Evolutionary conservation across 2,797 vertebrate species (phyloP), one percentile per base, ranked within the genome.

Genomic region (Spatula clypeata): DNA sequence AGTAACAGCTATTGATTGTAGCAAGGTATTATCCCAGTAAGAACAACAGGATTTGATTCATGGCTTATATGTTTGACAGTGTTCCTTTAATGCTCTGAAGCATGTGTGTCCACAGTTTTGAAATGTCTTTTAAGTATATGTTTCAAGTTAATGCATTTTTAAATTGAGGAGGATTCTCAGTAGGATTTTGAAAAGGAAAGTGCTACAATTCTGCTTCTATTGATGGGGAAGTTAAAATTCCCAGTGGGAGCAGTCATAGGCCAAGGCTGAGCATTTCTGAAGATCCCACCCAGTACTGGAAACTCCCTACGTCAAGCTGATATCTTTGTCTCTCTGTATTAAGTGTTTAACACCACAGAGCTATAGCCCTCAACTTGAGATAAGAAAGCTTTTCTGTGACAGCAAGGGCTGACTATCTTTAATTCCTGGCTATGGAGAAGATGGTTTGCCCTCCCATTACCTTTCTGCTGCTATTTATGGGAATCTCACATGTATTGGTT

Each of bases 1-100:
- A 83, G 75, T 34, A 89, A 61, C 38, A 86, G 7, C 42, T 92
- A 61, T 86, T 91, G 84, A 66, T 20, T 91, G n/a, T 62, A 66
- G 82, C 26, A 62, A 62, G 53, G 57, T 89, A 36, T 94, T 94
- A 36, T 69, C 53, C 54, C 44, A 75, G 27, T 27, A 71, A 82
- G 61, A 64, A 5, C 36, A 91, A 13, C 27, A 21, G 38, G 26
- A 29, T 38, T 92, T 72, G 49, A 67, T 57, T 79, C 3, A 8
- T 54, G 69, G 27, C 44, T 92, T 94, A 85, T 61, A 17, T 76
- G 61, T 80, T 74, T 76, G 19, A 57, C 24, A 24, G 10, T 20
- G 44, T 92, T 89, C 1, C 0, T 74, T 81, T 74, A 72, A 51
- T 51, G 44, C 44, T 86, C 61, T 71, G 69, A 72, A 87, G 12